Evolutionary conservation across 1,140 invertebrate species (phyloP).

Genomic region (Lethocerus indicus): DNA sequence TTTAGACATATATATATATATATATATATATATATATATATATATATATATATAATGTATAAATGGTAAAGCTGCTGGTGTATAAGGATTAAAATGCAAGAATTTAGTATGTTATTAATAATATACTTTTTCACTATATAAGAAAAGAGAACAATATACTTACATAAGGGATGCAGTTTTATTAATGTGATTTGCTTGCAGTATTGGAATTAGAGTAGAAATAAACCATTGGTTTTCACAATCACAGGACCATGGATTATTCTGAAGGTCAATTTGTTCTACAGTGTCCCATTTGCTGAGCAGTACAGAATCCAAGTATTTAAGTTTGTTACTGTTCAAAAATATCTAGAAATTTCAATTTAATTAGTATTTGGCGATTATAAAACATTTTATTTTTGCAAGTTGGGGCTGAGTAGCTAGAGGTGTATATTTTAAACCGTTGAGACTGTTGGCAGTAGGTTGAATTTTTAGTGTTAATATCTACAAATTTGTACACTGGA

Average conservation of each 20-base stretch:
- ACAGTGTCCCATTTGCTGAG: conserved; percentile 46
- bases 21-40: too few species aligned
- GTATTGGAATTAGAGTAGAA: conserved; percentile 31
- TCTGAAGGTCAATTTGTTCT: conserved; percentile 37
- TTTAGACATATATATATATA: too few species aligned
- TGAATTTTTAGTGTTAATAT: not conserved
- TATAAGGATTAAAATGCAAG: not conserved
- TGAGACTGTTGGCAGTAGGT: too few species aligned
- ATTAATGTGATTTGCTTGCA: conserved; percentile 18
- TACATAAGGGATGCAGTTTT: conserved; percentile 16
- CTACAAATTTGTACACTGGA: not conserved
- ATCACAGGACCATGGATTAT: conserved; percentile 59
- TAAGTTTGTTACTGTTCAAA: conserved; percentile 38
- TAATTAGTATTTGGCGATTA: not conserved
- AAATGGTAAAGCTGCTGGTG: too few species aligned
- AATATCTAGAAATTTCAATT: not conserved
- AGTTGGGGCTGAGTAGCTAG: too few species aligned
- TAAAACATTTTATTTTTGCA: too few species aligned
- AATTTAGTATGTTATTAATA: not conserved
- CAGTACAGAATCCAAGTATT: conserved; percentile 32
- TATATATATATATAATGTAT: too few species aligned
- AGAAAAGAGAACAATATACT: conserved; percentile 9
- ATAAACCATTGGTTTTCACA: conserved; percentile 56
- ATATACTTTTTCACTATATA: not conserved
- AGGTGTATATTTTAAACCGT: too few species aligned